A percentile compares a stretch with the other conserved stretches of the same genome.
Evolutionary conservation across 2,888 invertebrate genomes (phyloP).

Genomic region (Sminthurinus aureus): DNA sequence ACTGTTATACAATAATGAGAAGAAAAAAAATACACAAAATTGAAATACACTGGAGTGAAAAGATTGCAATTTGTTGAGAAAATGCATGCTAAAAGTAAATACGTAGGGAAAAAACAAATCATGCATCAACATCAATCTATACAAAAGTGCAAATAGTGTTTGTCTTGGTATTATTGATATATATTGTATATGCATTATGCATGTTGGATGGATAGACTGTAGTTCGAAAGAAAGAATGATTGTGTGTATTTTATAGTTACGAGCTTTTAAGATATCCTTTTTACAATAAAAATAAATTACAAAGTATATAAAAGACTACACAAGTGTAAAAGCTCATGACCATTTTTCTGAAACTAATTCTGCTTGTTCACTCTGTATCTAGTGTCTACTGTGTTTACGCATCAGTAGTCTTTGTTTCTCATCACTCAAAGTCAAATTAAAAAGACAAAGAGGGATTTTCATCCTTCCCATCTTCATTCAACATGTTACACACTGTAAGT

Average conservation of each 20-base stretch:
- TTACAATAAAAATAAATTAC: conserved; percentile 32
- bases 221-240: too few species aligned
- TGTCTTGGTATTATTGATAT: not conserved
- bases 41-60: conserved; percentile 8
- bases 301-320: conserved; percentile 32
- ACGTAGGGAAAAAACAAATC: not conserved
- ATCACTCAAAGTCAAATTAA: conserved; percentile 37
- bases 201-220: too few species aligned
- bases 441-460: not conserved
- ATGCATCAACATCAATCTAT: not conserved
- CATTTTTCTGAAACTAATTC: not conserved
- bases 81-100: not conserved
- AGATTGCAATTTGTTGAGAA: not conserved
- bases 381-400: conserved; percentile 14
- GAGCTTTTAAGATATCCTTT: not conserved
- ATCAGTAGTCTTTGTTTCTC: conserved; percentile 27
- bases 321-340: not conserved
- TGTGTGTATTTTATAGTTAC: too few species aligned
- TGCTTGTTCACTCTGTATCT: not conserved
- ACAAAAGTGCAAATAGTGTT: not conserved
- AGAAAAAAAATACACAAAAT: not conserved
- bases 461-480: not conserved
- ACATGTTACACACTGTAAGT: not conserved
- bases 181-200: not conserved
- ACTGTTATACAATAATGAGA: conserved; percentile 67